phyloP scores from a whole-genome alignment of 2,797 vertebrate genomes.

The Delichon dasypus region DNA sequence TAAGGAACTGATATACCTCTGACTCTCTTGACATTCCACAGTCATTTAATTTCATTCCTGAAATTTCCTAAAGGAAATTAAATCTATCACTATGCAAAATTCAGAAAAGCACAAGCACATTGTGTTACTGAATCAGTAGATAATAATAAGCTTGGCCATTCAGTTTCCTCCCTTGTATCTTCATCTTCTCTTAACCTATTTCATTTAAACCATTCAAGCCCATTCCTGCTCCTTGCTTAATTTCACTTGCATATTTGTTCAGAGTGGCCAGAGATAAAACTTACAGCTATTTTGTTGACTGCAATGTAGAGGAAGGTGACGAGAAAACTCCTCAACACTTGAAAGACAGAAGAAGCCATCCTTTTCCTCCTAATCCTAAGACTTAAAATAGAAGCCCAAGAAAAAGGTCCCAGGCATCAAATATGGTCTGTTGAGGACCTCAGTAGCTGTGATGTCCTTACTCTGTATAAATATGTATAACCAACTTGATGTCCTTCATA shows the following conservation, averaged over 20 bases:
- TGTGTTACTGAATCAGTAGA: background rate
- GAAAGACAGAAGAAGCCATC: background rate
- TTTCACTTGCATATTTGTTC: background rate
- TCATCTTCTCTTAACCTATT: background rate
- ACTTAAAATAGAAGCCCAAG: background rate
- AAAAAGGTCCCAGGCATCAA: background rate
- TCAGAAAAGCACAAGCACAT: background rate
- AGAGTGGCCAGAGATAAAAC: background rate
- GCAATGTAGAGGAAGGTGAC: background rate
- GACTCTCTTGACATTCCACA: background rate
- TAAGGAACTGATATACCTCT: background rate
- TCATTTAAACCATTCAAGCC: background rate
- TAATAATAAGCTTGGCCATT: background rate
- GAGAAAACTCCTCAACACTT: background rate
- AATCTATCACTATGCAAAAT: conserved; percentile 9
- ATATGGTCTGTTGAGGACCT: background rate
- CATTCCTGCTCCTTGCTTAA: background rate
- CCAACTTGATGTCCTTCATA: background rate
- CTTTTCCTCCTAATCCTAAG: background rate
- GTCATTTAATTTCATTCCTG: conserved; percentile 1
- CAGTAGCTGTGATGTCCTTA: background rate
- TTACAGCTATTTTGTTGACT: background rate
- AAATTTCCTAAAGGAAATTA: background rate
- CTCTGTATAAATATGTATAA: background rate
- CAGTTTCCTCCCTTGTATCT: background rate